phyloP scores from a whole-genome alignment of 1,140 invertebrate species.

The Limonius californicus region DNA sequence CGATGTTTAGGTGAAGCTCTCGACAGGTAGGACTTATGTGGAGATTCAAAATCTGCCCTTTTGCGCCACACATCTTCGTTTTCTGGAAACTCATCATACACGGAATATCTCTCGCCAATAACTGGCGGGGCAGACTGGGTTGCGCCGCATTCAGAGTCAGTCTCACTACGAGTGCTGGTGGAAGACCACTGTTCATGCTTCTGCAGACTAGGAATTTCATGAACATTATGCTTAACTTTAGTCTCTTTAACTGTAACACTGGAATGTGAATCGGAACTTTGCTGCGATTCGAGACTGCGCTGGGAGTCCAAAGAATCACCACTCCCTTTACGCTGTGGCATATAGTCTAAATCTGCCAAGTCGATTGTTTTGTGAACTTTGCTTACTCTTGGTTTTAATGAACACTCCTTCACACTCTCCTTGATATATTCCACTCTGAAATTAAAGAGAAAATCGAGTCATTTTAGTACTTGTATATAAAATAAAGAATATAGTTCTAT shows the following conservation, averaged over 20 bases:
- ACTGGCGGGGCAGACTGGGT: conserved; percentile 37
- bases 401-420: conserved; percentile 44
- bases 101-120: conserved; percentile 23
- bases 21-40: conserved; percentile 26
- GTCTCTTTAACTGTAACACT: conserved; percentile 22
- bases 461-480: conserved; percentile 22
- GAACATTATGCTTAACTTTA: conserved; percentile 4
- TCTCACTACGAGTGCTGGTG: conserved; percentile 42
- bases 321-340: conserved; percentile 45
- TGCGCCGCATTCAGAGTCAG: conserved; percentile 37
- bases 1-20: conserved; percentile 18
- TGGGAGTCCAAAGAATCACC: conserved; percentile 54
- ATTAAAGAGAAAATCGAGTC: conserved; percentile 23
- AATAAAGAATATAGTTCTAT: no score
- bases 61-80: conserved; percentile 27
- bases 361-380: conserved; percentile 52
- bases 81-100: conserved; percentile 23
- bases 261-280: conserved; percentile 32
- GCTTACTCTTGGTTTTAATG: conserved; percentile 52
- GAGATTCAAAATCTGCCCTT: not conserved
- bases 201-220: not conserved
- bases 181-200: conserved; percentile 39
- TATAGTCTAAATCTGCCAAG: conserved; percentile 41
- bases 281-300: conserved; percentile 36
- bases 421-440: conserved; percentile 51